Evolutionary conservation across 2,797 vertebrate species (phyloP), one percentile per base, ranked within the genome.

Genomic region (Trematomus bernacchii): DNA sequence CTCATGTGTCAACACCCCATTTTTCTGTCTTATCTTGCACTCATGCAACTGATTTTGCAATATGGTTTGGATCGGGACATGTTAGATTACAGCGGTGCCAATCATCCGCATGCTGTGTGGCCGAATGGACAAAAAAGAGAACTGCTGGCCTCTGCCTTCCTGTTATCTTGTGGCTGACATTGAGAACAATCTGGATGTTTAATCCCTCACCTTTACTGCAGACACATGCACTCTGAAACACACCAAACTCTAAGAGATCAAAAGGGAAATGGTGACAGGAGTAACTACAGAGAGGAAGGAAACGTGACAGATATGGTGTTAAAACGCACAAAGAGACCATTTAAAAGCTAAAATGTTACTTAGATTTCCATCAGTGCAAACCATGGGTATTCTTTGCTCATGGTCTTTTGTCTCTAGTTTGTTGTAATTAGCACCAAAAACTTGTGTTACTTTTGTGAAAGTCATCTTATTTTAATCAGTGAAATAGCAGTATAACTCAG

Each of bases 151-250:
- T 71, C 37, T 69, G 63, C 59, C 47, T 18, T 77, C 54, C 63
- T 21, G 71, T 63, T 79, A 60, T 83, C 78, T 88, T 72, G 67
- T 64, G 62, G 68, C 78, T 79, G 82, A 90, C 91, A 87, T 70
- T 77, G 82, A 86, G 89, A 89, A 89, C 82, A 88, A 80, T 87
- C 71, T 75, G 71, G 62, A 83, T 62, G 71, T 77, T 37, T 90
- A 84, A 91, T 82, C 72, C 82, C 57, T 66, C 71, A 77, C 68
- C 62, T 83, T 74, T 77, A 79, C 79, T 16, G 58, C 71, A 73
- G 59, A 76, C 52, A 54, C 19, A 64, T 13, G 11, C 44, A 42
- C 19, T 51, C 50, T 19, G 33, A 59, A 69, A 83, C 40, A 72
- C 67, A 76, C 59, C 33, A 62, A 37, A 37, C 27, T 27, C 27